Evolutionary conservation across 2,113 vertebrate genomes (phyloP).

Genomic region (Hemiprocne comata): DNA sequence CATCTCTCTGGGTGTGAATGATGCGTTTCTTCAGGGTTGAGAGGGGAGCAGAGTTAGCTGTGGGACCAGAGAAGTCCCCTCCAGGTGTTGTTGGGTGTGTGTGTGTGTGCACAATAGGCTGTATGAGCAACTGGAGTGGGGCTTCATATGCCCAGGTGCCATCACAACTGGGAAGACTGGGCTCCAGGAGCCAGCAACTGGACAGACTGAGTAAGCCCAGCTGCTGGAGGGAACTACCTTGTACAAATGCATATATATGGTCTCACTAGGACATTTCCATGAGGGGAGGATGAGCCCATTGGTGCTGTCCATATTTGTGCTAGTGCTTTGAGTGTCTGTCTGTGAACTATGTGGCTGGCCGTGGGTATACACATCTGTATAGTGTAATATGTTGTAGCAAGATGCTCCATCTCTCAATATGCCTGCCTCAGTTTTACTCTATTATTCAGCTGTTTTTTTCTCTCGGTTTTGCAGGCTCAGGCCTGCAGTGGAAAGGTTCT

Average conservation of each 20-base stretch:
- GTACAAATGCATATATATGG: neutral
- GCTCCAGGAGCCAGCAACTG: neutral
- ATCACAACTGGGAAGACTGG: accelerated
- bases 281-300: accelerated
- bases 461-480: too few species aligned
- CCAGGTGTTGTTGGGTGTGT: too few species aligned
- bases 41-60: neutral
- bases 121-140: neutral
- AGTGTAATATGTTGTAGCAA: neutral
- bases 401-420: neutral
- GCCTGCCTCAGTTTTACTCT: too few species aligned
- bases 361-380: neutral
- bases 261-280: neutral
- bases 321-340: neutral
- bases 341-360: neutral
- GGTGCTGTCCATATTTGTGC: neutral
- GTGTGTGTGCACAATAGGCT: too few species aligned
- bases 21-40: neutral
- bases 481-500: too few species aligned
- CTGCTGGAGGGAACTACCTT: neutral
- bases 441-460: too few species aligned
- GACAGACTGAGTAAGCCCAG: neutral
- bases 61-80: neutral
- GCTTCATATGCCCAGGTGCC: neutral
- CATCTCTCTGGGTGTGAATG: neutral